Conservation (phyloP, 1,140 invertebrate genomes). For the Drosophila seguyi region DNA sequence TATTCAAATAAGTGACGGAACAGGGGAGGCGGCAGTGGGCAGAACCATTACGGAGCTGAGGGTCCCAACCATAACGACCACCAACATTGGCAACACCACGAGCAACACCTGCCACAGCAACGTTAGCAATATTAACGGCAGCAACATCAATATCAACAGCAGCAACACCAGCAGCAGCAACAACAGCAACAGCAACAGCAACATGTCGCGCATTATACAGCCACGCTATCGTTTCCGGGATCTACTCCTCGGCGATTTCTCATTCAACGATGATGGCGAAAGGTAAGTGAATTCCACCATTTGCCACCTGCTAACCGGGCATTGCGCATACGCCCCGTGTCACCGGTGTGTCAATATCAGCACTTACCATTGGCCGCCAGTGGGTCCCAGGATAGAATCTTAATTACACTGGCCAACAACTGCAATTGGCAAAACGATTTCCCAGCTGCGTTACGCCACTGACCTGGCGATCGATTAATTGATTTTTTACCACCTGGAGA, state of each 20-base stretch:
- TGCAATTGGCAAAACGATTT: conserved; percentile 51
- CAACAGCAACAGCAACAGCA: conserved; percentile 54
- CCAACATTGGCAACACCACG: conserved; percentile 39
- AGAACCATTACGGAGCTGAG: conserved; percentile 45
- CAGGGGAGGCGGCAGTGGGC: conserved; percentile 15
- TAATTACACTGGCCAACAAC: conserved; percentile 71
- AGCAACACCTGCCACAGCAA: conserved; percentile 39
- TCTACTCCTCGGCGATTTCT: conserved; percentile 91
- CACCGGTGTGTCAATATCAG: conserved; percentile 17
- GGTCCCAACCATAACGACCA: conserved; percentile 63
- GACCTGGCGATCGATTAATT: conserved; percentile 63
- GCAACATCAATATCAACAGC: not conserved
- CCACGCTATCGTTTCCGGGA: conserved; percentile 91
- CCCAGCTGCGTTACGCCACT: conserved; percentile 23
- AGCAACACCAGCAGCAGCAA: conserved; percentile 24
- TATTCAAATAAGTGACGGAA: conserved; percentile 52
- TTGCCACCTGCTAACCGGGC: conserved; percentile 26
- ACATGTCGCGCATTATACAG: conserved; percentile 81
- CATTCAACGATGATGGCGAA: conserved; percentile 90
- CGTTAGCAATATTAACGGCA: conserved; percentile 27
- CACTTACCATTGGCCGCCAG: not conserved
- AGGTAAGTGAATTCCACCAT: conserved; percentile 62
- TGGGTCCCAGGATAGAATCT: conserved; percentile 30
- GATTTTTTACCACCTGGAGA: conserved; percentile 47
- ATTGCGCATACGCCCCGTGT: conserved; percentile 60